These are phyloP conservation scores for Myotis findleyi DNA, from an alignment of 2,797 vertebrate genomes.

Conservation along the genomic window DNA sequence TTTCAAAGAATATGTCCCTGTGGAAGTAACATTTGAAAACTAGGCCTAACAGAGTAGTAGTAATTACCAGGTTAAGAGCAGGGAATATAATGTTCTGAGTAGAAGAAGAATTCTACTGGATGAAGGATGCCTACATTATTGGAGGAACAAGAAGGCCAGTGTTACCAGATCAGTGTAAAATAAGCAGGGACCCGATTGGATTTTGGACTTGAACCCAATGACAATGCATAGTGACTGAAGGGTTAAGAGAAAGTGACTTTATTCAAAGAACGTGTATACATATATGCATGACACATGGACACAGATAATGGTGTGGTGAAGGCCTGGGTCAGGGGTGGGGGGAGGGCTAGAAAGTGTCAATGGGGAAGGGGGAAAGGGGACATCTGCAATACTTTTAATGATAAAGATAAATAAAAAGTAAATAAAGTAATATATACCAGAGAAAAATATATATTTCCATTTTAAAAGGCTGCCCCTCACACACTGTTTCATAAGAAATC, in stretches of 20 bases:
- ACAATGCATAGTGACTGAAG: background rate
- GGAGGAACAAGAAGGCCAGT: background rate
- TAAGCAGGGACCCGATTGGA: background rate
- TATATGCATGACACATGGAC: no score
- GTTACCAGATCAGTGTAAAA: background rate
- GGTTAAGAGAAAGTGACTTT: background rate
- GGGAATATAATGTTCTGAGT: background rate
- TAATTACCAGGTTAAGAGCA: background rate
- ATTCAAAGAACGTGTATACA: no score
- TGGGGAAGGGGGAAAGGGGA: no score
- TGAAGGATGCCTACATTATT: background rate
- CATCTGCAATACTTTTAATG: no score
- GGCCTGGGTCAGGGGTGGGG: no score
- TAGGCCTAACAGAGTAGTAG: background rate
- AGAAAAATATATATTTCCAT: background rate
- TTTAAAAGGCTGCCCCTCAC: background rate
- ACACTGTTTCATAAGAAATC: background rate
- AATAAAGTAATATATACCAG: no score
- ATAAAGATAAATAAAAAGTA: no score
- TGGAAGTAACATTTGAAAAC: slow-evolving; percentile 38
- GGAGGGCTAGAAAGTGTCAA: no score
- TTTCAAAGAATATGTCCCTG: background rate
- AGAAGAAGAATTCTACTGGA: background rate
- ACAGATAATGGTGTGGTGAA: no score
- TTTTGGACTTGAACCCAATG: background rate